Evolutionary conservation across 2,888 invertebrate species (phyloP).

Genomic region (Doris montereyensis): DNA sequence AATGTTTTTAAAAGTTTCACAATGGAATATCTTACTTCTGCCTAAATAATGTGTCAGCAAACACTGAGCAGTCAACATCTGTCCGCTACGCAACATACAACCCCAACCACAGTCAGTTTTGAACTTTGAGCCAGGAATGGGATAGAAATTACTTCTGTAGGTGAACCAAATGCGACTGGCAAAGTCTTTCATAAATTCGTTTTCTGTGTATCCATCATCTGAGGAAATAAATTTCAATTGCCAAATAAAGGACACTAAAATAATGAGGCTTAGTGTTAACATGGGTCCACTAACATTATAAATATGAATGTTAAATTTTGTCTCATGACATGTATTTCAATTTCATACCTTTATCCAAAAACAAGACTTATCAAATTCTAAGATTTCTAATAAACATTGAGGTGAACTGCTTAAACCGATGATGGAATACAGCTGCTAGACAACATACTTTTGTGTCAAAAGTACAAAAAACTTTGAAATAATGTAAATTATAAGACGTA

Average conservation of each 20-base stretch:
- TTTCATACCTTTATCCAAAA: too few species aligned
- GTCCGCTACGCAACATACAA: conserved; percentile 89
- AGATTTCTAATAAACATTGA: too few species aligned
- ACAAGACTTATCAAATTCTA: too few species aligned
- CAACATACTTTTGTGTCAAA: too few species aligned
- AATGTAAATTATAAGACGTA: too few species aligned
- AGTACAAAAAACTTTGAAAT: too few species aligned
- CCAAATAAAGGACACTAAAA: neutral
- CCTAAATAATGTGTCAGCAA: conserved; percentile 87
- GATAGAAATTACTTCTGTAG: conserved; percentile 82
- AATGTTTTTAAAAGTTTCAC: too few species aligned
- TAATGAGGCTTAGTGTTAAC: too few species aligned
- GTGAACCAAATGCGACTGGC: conserved; percentile 84
- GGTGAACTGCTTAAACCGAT: too few species aligned
- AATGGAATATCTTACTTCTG: conserved; percentile 76
- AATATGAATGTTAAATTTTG: neutral
- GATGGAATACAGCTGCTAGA: too few species aligned
- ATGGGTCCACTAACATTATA: too few species aligned
- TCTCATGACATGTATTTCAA: neutral
- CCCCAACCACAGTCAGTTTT: conserved; percentile 97
- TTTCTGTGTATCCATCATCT: too few species aligned
- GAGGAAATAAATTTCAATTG: conserved; percentile 48
- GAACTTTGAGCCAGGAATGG: conserved; percentile 84
- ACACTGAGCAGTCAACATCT: conserved; percentile 93
- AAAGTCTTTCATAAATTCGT: conserved; percentile 88